Evolutionary conservation across 92 coral and sea anemone species (phyloP), one percentile per base, ranked within the genome.

Genomic region (Phenganax marumi): DNA sequence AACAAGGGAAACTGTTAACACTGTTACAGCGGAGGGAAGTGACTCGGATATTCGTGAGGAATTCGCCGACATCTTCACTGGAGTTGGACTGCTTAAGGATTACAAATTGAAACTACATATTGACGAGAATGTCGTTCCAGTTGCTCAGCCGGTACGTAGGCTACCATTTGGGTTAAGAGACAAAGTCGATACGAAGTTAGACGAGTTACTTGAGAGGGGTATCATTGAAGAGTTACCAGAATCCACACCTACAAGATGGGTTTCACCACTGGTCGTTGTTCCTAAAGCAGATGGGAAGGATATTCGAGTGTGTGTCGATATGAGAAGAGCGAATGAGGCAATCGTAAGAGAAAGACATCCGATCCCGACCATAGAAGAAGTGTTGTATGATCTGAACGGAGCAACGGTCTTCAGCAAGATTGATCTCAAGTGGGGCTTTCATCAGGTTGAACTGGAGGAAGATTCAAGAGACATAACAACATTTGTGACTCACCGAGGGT

Each of bases 191-290:
- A 50, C 33, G 43, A 71, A 78, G 50, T 55, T 78, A 47, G 22
- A 52, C 22, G 13, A 58, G 25, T 58, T 78, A 55, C 68, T 52
- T n/a, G 50, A 60, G 9, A 10, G 24, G 50, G 71, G 17, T 23
- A 23, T 78, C 48, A 78, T 78, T 52, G 57, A 78, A 78, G 24
- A 53, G 39, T 69, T 78, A 22, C 33, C 57, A 51, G 72, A 22
- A 50, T 5, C 43, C 2, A 2, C 5, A 5, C 83, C 71, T 14
- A 22, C 69, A 51, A 55, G 21, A 43, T 79, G 54, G 84, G 84
- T 79, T 17, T 79, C 84, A 46, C 84, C 85, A 50, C 52, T 81
- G 7, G 65, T 81, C 49, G 62, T 73, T n/a, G 76, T 55, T 18
- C 76, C 75, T 0, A 78, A 78, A 57, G 68, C 19, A 25, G 65